Percentiles rank a stretch among this genome's conserved stretches.
Conservation (phyloP, 2,888 invertebrate genomes). For the Rapana venosa region DNA sequence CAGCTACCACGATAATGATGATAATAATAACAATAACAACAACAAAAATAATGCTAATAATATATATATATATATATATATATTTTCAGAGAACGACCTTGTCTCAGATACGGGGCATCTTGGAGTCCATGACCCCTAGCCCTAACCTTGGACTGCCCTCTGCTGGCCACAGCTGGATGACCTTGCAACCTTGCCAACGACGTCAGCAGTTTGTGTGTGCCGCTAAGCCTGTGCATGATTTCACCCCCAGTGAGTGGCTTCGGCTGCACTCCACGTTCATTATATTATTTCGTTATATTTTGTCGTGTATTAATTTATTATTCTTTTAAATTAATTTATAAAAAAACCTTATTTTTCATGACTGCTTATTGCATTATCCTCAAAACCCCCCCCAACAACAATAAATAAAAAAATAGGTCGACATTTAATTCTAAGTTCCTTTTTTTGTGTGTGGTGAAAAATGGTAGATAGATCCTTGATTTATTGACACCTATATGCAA, state of each 20-base stretch:
- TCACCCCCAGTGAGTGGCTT: slow-evolving; percentile 56
- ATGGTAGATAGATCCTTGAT: neutral
- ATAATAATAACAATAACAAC: too few species aligned
- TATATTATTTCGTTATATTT: neutral
- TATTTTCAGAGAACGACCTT: neutral
- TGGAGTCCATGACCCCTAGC: slow-evolving; percentile 9
- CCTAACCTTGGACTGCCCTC: neutral
- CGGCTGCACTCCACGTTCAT: neutral
- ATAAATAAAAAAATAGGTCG: too few species aligned
- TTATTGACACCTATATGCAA: neutral
- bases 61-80: too few species aligned
- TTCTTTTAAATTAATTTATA: neutral
- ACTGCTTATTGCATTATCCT: neutral
- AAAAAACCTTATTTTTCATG: neutral
- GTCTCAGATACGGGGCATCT: neutral
- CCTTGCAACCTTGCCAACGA: slow-evolving; percentile 56
- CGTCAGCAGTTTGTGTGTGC: slow-evolving; percentile 63
- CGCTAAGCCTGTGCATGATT: slow-evolving; percentile 62
- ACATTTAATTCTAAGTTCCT: too few species aligned
- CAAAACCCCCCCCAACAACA: too few species aligned
- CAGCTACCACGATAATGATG: too few species aligned
- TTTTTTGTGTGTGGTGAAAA: too few species aligned
- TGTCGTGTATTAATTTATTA: neutral
- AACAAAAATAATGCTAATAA: too few species aligned
- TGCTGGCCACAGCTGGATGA: slow-evolving; percentile 50